Percentiles rank a stretch among this genome's conserved stretches.
phyloP scores from a whole-genome alignment of 1,140 invertebrate genomes.

The Augochlora pura region DNA sequence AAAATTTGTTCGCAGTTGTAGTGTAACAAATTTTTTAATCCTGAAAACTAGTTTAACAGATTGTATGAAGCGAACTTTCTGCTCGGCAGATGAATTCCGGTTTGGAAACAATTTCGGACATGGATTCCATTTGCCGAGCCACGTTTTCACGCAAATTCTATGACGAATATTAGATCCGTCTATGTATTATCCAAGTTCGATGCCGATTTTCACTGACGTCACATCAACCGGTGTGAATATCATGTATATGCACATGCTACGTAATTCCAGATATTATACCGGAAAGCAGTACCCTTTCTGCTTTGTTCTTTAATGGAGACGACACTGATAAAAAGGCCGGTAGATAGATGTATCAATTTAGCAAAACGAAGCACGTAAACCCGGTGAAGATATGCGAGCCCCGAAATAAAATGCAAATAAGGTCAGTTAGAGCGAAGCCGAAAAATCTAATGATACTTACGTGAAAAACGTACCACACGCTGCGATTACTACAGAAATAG shows the following conservation, averaged over 20 bases:
- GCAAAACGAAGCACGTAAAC: background rate
- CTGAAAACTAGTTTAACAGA: background rate
- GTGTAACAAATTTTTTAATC: background rate
- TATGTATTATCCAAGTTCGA: background rate
- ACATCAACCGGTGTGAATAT: conserved; percentile 26
- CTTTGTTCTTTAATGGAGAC: background rate
- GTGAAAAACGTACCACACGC: conserved; percentile 56
- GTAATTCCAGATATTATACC: background rate
- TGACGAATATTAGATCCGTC: background rate
- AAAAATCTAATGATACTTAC: conserved; percentile 65
- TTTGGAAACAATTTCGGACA: background rate
- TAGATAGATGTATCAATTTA: background rate
- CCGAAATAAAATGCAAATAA: background rate
- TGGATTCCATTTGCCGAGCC: background rate
- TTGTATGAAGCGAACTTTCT: background rate
- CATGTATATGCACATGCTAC: background rate
- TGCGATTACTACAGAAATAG: conserved; percentile 70
- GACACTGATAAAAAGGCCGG: background rate
- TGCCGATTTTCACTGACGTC: conserved; percentile 18
- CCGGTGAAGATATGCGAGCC: background rate
- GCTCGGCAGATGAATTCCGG: background rate
- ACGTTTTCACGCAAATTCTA: conserved; percentile 1
- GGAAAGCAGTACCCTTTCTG: background rate
- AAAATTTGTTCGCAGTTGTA: background rate
- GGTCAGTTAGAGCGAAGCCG: background rate